Conservation (phyloP, 2,797 vertebrate species). For the Anableps anableps region DNA sequence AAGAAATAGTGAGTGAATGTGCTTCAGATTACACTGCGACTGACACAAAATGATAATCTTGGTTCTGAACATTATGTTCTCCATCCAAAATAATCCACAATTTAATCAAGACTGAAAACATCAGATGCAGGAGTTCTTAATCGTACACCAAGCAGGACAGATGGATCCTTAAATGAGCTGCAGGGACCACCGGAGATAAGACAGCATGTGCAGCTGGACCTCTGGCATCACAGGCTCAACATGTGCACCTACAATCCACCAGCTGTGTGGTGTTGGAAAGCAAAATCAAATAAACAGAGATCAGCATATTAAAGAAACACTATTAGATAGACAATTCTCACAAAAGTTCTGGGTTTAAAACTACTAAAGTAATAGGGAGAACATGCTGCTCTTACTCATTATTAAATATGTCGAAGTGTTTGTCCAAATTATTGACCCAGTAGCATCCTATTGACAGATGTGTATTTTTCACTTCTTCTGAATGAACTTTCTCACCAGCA, state of each 20-base stretch:
- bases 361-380: background rate
- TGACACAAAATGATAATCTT: constrained; percentile 42
- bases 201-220: constrained; percentile 17
- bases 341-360: background rate
- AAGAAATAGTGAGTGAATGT: constrained; percentile 7
- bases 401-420: background rate
- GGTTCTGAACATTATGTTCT: constrained; percentile 53
- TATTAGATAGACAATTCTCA: background rate
- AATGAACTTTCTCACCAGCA: background rate
- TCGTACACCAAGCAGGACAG: constrained; percentile 64
- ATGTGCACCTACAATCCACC: background rate
- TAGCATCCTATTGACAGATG: background rate
- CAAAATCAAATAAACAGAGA: constrained; percentile 6
- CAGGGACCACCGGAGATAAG: constrained; percentile 31
- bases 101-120: constrained; percentile 71
- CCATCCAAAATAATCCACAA: constrained; percentile 69
- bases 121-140: constrained; percentile 63
- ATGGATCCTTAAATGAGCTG: constrained; percentile 58
- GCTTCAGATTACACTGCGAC: background rate
- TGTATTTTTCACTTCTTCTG: background rate
- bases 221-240: background rate
- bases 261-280: constrained; percentile 1
- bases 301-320: background rate
- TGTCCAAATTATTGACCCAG: background rate
- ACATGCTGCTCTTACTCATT: background rate